Evolutionary conservation across 1,140 invertebrate species (phyloP).

Genomic region (Spodoptera frugiperda): DNA sequence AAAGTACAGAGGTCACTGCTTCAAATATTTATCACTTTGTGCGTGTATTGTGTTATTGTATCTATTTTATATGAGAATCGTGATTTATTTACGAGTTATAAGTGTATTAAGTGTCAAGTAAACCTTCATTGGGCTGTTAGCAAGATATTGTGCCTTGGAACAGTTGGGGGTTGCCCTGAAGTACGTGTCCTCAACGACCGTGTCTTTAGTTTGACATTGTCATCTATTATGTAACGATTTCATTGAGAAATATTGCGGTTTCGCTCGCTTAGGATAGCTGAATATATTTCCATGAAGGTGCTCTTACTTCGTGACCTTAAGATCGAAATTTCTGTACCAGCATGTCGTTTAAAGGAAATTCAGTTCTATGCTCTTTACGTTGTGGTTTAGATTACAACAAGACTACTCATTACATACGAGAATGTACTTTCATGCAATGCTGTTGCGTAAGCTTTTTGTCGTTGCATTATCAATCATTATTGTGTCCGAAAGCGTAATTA

Average conservation of each 20-base stretch:
- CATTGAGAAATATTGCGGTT: slow-evolving; percentile 20
- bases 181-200: slow-evolving; percentile 39
- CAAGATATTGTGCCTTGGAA: slow-evolving; percentile 26
- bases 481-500: not conserved
- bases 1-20: slow-evolving; percentile 37
- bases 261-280: not conserved
- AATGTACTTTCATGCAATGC: not conserved
- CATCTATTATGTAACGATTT: slow-evolving; percentile 34
- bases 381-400: no score
- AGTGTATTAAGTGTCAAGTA: slow-evolving; percentile 44
- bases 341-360: no score
- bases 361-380: no score
- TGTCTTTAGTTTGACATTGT: slow-evolving; percentile 22
- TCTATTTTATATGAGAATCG: slow-evolving; percentile 46
- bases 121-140: slow-evolving; percentile 36
- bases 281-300: not conserved
- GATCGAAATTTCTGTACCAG: not conserved
- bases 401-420: not conserved
- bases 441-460: not conserved
- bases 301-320: not conserved
- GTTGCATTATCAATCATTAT: slow-evolving; percentile 14
- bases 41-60: slow-evolving; percentile 4
- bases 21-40: slow-evolving; percentile 49
- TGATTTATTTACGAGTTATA: slow-evolving; percentile 48
- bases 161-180: slow-evolving; percentile 3